Evolutionary conservation across 1,140 invertebrate genomes (phyloP).

Genomic region (Temnothorax nylanderi): DNA sequence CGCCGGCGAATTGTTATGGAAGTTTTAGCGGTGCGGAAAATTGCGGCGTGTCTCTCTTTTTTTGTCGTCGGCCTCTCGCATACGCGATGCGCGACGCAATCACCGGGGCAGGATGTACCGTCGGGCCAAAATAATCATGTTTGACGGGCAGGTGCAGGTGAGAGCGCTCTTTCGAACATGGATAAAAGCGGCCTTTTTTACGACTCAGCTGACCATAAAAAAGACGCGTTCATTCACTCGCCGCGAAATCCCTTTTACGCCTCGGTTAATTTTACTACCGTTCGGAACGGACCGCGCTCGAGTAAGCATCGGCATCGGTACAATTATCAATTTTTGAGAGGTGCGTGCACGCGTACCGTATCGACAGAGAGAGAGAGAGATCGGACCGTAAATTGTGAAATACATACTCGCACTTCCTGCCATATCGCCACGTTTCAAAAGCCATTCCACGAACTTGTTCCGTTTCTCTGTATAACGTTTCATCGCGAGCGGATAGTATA

Average conservation of each 20-base stretch:
- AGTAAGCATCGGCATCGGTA: conserved; percentile 14
- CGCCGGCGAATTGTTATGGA: conserved; percentile 54
- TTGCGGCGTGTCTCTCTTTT: conserved; percentile 47
- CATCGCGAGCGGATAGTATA: neutral
- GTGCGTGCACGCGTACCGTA: neutral
- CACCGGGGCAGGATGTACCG: neutral
- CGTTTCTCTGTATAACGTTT: neutral
- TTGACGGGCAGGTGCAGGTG: conserved; percentile 45
- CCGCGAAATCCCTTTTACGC: conserved; percentile 59
- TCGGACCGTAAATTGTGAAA: neutral
- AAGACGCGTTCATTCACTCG: conserved; percentile 66
- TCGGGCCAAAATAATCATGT: conserved; percentile 70
- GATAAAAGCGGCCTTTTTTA: conserved; percentile 57
- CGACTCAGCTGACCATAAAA: conserved; percentile 50
- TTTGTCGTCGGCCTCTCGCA: neutral
- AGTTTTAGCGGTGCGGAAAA: conserved; percentile 72
- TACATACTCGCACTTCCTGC: neutral
- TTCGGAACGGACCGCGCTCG: conserved; percentile 17
- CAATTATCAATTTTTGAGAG: conserved; percentile 49
- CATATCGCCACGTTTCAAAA: neutral
- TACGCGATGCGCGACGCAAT: conserved; percentile 48
- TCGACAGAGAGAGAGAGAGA: neutral
- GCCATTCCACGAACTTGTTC: neutral
- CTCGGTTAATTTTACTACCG: conserved; percentile 65
- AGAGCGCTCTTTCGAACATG: conserved; percentile 29